Conservation (phyloP, 2,888 invertebrate genomes). For the Ochropleura plecta region DNA sequence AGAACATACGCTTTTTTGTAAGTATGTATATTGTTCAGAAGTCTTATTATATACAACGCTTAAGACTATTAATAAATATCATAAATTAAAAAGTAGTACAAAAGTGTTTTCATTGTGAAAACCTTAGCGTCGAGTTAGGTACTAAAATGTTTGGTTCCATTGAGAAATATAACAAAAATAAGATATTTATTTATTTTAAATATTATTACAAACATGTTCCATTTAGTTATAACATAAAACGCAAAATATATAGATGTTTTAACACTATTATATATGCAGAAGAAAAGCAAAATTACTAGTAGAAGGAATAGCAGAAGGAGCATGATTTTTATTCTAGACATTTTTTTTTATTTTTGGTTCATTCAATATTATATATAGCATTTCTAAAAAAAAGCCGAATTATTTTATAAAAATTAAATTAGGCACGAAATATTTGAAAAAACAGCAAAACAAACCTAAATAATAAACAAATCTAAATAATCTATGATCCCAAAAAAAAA, state of each 20-base stretch:
- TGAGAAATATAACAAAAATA: conserved; percentile 19
- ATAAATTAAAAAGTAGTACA: conserved; percentile 46
- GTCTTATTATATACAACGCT: conserved; percentile 70
- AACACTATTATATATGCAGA: conserved; percentile 1
- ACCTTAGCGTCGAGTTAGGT: conserved; percentile 36
- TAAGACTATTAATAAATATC: conserved; percentile 58
- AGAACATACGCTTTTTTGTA: conserved; percentile 87
- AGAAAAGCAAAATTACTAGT: not conserved
- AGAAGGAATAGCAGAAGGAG: not conserved
- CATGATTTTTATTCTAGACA: not conserved
- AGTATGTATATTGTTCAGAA: conserved; percentile 74
- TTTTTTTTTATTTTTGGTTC: conserved; percentile 17
- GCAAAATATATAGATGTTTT: not conserved
- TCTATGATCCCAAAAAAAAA: conserved; percentile 13
- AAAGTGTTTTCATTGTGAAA: conserved; percentile 34
- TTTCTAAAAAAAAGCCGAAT: conserved; percentile 27
- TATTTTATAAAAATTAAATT: conserved; percentile 31
- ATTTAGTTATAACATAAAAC: not conserved
- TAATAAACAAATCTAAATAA: too few relatives aligned
- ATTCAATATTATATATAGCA: conserved; percentile 15
- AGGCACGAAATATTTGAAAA: not conserved
- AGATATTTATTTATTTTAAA: not conserved
- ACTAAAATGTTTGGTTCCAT: conserved; percentile 24
- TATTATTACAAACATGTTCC: not conserved
- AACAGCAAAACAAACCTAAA: not conserved